Evolutionary conservation across 2,113 vertebrate genomes (phyloP).

Genomic region (Mus pahari): DNA sequence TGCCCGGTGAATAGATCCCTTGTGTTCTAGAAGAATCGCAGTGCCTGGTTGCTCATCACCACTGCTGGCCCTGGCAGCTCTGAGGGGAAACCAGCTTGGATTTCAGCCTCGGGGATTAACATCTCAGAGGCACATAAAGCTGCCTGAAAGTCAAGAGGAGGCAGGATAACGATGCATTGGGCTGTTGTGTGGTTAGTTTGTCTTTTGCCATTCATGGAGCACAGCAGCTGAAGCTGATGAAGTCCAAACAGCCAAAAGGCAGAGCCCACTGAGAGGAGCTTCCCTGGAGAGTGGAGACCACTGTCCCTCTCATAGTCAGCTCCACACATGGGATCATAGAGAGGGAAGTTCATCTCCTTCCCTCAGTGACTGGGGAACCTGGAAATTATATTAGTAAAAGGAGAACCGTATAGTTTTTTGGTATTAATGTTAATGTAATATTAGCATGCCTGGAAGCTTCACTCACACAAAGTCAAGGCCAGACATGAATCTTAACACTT

Average conservation of each 20-base stretch:
- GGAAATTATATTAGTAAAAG: neutral
- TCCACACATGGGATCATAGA: too few relatives aligned
- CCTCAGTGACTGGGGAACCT: neutral
- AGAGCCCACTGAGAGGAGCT: neutral
- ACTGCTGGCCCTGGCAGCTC: constrained; percentile 16
- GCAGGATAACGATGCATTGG: neutral
- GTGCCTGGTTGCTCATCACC: constrained; percentile 25
- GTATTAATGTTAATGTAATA: neutral
- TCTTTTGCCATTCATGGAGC: constrained; percentile 23
- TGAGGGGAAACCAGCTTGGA: constrained; percentile 59
- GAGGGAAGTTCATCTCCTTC: neutral
- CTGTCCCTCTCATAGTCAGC: neutral
- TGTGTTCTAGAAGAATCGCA: constrained; percentile 57
- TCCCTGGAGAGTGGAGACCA: neutral
- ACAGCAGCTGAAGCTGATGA: neutral
- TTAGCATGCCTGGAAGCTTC: neutral
- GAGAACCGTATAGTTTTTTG: neutral
- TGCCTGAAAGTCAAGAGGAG: constrained; percentile 54
- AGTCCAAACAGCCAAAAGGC: neutral
- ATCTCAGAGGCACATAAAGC: constrained; percentile 61
- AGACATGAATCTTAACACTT: neutral
- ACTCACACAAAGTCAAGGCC: neutral
- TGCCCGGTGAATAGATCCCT: constrained; percentile 63
- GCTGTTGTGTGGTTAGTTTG: neutral
- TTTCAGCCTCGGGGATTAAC: constrained; percentile 65